These are phyloP conservation scores for Nipponacmea schrenckii DNA, from an alignment of 2,888 invertebrate species.

Conservation along the genomic window DNA sequence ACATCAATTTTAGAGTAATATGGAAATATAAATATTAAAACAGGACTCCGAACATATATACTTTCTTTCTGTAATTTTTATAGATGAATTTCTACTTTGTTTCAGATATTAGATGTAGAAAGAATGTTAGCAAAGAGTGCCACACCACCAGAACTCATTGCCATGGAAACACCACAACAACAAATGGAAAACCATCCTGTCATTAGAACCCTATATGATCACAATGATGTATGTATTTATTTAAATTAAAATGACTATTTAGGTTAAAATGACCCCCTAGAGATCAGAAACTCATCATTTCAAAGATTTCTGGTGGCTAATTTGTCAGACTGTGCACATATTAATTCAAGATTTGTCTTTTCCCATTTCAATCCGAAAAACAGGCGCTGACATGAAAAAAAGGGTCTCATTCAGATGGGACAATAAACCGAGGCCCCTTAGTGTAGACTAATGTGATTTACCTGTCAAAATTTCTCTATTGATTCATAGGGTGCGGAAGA, in stretches of 20 bases:
- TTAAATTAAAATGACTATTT: too few species aligned
- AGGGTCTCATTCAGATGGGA: too few species aligned
- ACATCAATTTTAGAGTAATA: too few species aligned
- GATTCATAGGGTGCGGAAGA: too few species aligned
- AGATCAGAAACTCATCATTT: not conserved
- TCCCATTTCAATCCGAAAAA: too few species aligned
- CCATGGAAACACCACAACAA: constrained; percentile 69
- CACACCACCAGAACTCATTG: constrained; percentile 70
- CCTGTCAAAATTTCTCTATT: too few species aligned
- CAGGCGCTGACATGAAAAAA: too few species aligned
- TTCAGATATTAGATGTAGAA: constrained; percentile 94
- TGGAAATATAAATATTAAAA: too few species aligned
- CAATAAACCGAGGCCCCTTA: too few species aligned
- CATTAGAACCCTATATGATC: constrained; percentile 96
- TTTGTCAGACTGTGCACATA: not conserved
- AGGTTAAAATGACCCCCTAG: too few species aligned
- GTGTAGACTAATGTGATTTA: too few species aligned
- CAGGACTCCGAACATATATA: too few species aligned
- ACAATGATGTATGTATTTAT: constrained; percentile 76
- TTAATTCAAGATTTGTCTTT: not conserved
- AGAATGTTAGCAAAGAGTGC: constrained; percentile 98
- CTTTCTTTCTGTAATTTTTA: not conserved
- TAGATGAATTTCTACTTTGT: not conserved
- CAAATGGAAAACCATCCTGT: constrained; percentile 93
- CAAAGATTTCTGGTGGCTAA: not conserved